A percentile compares a stretch with the other conserved stretches of the same genome.
These are phyloP conservation scores for Agelastica alni DNA, from an alignment of 2,888 invertebrate species.

Conservation along the genomic window DNA sequence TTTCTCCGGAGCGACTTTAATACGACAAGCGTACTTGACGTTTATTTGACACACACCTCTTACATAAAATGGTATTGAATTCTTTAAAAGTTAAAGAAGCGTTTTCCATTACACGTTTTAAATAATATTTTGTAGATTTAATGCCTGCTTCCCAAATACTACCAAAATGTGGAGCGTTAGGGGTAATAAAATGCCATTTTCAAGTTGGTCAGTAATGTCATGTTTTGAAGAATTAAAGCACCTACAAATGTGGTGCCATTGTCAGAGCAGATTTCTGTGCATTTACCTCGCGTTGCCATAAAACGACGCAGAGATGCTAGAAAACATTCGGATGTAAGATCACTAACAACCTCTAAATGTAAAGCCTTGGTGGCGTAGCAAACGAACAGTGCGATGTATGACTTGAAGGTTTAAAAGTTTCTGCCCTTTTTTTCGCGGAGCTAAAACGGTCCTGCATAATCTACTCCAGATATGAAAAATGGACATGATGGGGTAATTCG, in stretches of 20 bases:
- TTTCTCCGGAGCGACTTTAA: too few species aligned
- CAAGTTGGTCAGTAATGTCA: slow-evolving; percentile 1
- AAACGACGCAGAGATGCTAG: slow-evolving; percentile 31
- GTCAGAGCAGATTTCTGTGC: slow-evolving; percentile 27
- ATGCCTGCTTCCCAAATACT: slow-evolving; percentile 50
- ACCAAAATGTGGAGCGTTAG: slow-evolving; percentile 44
- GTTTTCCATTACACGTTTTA: slow-evolving; percentile 39
- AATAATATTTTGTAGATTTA: slow-evolving; percentile 45
- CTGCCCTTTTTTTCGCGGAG: slow-evolving; percentile 29
- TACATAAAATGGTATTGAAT: slow-evolving; percentile 31
- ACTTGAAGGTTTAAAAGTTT: slow-evolving; percentile 24
- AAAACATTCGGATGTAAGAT: slow-evolving; percentile 33
- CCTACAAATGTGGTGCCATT: slow-evolving; percentile 36
- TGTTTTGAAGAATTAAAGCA: slow-evolving; percentile 5
- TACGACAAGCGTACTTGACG: too few species aligned
- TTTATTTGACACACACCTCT: too few species aligned
- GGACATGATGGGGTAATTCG: slow-evolving; percentile 25
- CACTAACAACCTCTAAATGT: too few species aligned
- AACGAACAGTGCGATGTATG: slow-evolving; percentile 34
- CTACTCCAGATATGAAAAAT: slow-evolving; percentile 31
- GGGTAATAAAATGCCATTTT: slow-evolving; percentile 34
- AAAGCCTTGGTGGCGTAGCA: too few species aligned
- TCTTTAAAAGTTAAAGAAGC: slow-evolving; percentile 24
- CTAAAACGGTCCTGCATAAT: slow-evolving; percentile 34
- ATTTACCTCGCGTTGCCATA: slow-evolving; percentile 30